phyloP scores from a whole-genome alignment of 2,797 vertebrate species.

The Sebastes minor region DNA sequence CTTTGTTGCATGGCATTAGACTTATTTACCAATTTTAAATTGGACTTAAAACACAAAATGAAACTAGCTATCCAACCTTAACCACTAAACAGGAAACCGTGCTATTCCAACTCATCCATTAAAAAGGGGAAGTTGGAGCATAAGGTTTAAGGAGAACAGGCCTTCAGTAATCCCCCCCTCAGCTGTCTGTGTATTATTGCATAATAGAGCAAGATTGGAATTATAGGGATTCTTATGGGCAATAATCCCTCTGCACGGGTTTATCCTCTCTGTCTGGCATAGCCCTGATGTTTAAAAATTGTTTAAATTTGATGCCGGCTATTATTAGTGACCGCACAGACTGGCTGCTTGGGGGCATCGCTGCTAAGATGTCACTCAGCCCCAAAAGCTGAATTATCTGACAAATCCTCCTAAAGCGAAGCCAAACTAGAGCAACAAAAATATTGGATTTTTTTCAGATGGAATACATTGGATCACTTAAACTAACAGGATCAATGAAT shows the following conservation, averaged over 20 bases:
- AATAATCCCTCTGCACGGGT: slow-evolving; percentile 71
- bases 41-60: background rate
- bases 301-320: slow-evolving; percentile 51
- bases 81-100: background rate
- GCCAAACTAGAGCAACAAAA: background rate
- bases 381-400: slow-evolving; percentile 5
- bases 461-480: background rate
- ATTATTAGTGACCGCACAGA: slow-evolving; percentile 27
- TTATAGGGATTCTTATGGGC: slow-evolving; percentile 74
- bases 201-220: slow-evolving; percentile 81
- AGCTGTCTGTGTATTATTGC: slow-evolving; percentile 78
- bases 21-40: background rate
- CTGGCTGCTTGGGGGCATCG: slow-evolving; percentile 10
- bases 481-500: slow-evolving; percentile 7
- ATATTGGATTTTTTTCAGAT: background rate
- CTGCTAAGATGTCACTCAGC: background rate
- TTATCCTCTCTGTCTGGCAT: slow-evolving; percentile 64
- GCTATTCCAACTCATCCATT: slow-evolving; percentile 37
- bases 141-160: slow-evolving; percentile 69
- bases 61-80: background rate
- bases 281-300: slow-evolving; percentile 52
- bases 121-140: slow-evolving; percentile 64
- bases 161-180: slow-evolving; percentile 71
- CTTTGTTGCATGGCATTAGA: no score
- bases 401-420: slow-evolving; percentile 8